These are phyloP conservation scores for Urocyon cinereoargenteus DNA, from an alignment of 2,797 vertebrate genomes.

Conservation along the genomic window DNA sequence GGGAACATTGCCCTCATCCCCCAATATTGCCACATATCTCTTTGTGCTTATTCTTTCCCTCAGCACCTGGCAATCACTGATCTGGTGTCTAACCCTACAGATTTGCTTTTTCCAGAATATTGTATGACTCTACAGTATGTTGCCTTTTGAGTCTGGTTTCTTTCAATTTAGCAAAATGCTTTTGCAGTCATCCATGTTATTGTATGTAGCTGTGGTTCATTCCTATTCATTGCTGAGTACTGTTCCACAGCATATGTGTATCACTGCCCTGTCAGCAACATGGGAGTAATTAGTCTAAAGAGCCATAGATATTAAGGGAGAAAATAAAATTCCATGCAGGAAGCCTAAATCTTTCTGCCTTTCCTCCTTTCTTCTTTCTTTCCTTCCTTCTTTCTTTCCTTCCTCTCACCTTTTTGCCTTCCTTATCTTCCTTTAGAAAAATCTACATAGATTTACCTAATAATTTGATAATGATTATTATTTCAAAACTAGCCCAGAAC, in stretches of 20 bases:
- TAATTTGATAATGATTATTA: conserved; percentile 5
- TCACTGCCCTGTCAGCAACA: background rate
- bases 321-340: background rate
- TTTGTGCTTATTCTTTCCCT: background rate
- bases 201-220: background rate
- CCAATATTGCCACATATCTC: background rate
- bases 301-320: background rate
- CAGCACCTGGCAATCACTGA: background rate
- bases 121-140: background rate
- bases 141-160: background rate
- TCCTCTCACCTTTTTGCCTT: background rate
- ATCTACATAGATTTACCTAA: background rate
- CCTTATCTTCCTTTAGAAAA: background rate
- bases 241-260: background rate
- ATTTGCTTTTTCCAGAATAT: background rate
- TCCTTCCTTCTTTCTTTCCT: background rate
- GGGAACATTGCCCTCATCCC: background rate
- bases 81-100: background rate
- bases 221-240: background rate
- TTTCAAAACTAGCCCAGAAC: background rate
- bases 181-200: background rate
- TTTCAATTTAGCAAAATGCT: background rate
- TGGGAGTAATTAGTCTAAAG: background rate
- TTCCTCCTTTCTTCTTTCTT: background rate
- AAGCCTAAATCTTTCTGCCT: background rate